Conservation (phyloP, 2,888 invertebrate species). For the Melanchra persicariae region DNA sequence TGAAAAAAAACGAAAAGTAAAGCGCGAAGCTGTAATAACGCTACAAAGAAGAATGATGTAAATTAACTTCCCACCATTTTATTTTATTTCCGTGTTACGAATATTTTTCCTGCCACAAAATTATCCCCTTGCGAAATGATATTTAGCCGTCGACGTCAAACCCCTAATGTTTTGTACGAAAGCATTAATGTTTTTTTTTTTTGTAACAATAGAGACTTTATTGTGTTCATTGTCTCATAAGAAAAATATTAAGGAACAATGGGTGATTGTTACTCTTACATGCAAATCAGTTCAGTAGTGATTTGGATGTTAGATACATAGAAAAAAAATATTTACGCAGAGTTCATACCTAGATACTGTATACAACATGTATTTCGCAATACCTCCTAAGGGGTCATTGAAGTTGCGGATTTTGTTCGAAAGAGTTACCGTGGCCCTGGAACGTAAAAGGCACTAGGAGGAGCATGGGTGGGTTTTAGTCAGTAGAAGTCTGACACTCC, state of each 20-base stretch:
- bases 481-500: no score
- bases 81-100: conserved; percentile 36
- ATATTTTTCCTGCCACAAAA: conserved; percentile 40
- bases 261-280: no score
- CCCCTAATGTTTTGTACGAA: conserved; percentile 15
- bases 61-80: conserved; percentile 38
- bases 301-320: no score
- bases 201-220: conserved; percentile 5
- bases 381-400: no score
- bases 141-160: conserved; percentile 35
- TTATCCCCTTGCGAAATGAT: conserved; percentile 28
- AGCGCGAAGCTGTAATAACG: conserved; percentile 11
- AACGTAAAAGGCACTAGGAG: no score
- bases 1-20: conserved; percentile 29
- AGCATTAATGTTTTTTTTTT: conserved; percentile 3
- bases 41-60: conserved; percentile 39
- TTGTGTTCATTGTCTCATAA: conserved; percentile 4
- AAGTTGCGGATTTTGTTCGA: no score
- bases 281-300: no score
- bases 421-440: no score
- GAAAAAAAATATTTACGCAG: neutral
- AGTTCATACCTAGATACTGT: neutral
- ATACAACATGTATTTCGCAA: no score
- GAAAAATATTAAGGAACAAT: conserved; percentile 3
- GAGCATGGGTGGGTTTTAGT: no score